A percentile compares a stretch with the other conserved stretches of the same genome.
Evolutionary conservation across 2,797 vertebrate genomes (phyloP).

Genomic region (Chrysocyon brachyurus): DNA sequence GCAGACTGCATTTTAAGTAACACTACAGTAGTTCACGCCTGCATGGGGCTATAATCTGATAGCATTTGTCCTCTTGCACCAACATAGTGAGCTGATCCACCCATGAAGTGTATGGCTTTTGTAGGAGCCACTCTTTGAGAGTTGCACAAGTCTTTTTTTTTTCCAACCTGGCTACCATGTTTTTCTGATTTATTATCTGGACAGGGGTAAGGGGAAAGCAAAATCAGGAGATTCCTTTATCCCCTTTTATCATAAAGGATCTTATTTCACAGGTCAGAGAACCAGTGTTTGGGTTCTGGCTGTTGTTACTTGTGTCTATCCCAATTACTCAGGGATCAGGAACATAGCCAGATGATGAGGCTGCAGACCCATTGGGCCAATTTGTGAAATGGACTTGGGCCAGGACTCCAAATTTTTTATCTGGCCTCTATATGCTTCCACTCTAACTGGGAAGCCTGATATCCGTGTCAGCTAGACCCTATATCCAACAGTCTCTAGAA

Average conservation of each 20-base stretch:
- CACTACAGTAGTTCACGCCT: background rate
- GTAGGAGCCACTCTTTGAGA: background rate
- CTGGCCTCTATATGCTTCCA: background rate
- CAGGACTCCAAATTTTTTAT: constrained; percentile 7
- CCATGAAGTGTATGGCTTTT: background rate
- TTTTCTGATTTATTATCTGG: constrained; percentile 9
- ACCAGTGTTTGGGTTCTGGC: background rate
- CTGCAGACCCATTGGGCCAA: background rate
- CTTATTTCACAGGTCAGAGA: background rate
- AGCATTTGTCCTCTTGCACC: background rate
- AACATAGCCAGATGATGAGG: background rate
- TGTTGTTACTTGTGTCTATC: background rate
- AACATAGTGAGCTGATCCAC: background rate
- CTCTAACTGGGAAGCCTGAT: background rate
- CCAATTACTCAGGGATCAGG: background rate
- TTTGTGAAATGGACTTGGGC: background rate
- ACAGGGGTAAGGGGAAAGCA: background rate
- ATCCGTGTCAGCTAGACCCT: background rate
- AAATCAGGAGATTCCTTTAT: background rate
- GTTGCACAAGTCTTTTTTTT: background rate
- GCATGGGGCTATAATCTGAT: background rate
- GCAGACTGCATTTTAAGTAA: background rate
- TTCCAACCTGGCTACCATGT: background rate
- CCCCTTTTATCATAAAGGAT: background rate
- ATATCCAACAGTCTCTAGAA: background rate